Evolutionary conservation across 2,113 vertebrate species (phyloP).

Genomic region (Dissostichus mawsoni): DNA sequence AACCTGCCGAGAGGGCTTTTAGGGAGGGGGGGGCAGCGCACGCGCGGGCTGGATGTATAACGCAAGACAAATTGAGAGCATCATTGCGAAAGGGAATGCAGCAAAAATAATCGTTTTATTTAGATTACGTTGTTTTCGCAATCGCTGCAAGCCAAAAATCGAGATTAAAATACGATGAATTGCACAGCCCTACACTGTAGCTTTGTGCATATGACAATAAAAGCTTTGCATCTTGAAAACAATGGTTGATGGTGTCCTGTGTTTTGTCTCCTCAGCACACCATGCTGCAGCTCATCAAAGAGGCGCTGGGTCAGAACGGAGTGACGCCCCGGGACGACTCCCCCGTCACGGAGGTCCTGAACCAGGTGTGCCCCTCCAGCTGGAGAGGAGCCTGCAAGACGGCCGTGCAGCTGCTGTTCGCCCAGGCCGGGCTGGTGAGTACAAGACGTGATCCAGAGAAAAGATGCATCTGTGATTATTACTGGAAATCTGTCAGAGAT

Average conservation of each 20-base stretch:
- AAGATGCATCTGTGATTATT: not conserved
- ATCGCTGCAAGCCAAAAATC: no score
- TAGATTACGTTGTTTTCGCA: no score
- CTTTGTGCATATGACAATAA: no score
- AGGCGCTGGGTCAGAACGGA: slow-evolving; percentile 93
- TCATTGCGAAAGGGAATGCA: no score
- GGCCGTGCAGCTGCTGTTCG: slow-evolving; percentile 96
- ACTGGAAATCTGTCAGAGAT: no score
- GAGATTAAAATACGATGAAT: no score
- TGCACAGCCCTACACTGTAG: no score
- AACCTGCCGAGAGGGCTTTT: no score
- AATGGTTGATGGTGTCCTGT: slow-evolving; percentile 14
- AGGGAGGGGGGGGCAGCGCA: no score
- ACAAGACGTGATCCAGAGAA: not conserved
- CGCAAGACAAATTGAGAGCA: no score
- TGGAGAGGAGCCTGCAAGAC: slow-evolving; percentile 99
- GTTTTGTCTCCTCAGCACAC: slow-evolving; percentile 86
- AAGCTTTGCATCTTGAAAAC: not conserved
- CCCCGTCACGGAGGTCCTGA: slow-evolving; percentile 95
- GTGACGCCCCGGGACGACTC: slow-evolving; percentile 90
- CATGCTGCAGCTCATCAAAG: slow-evolving; percentile 96
- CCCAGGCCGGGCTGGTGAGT: slow-evolving; percentile 98
- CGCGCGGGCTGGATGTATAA: no score
- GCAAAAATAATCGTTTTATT: no score
- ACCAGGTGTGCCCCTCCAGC: slow-evolving; percentile 97